These are phyloP conservation scores for Karalla daura DNA, from an alignment of 2,797 vertebrate species.

Conservation along the genomic window DNA sequence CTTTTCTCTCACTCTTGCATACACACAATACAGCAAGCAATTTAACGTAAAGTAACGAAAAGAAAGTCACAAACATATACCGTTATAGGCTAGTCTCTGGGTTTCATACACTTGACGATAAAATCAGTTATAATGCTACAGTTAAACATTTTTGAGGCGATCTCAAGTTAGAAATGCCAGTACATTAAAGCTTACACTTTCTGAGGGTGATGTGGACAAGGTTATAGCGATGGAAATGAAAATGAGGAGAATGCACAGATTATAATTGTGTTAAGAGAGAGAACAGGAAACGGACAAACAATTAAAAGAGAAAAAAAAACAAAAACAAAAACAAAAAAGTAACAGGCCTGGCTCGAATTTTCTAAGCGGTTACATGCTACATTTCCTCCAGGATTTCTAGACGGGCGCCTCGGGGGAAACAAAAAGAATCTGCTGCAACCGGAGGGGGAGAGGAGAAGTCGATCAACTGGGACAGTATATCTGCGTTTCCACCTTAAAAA, in stretches of 20 bases:
- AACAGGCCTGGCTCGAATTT: slow-evolving; percentile 75
- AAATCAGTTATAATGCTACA: slow-evolving; percentile 88
- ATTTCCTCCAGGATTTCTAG: slow-evolving; percentile 80
- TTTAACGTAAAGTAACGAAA: no score
- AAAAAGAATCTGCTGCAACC: slow-evolving; percentile 49
- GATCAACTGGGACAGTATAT: slow-evolving; percentile 60
- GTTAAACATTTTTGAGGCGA: slow-evolving; percentile 90
- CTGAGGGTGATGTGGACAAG: slow-evolving; percentile 77
- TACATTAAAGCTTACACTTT: slow-evolving; percentile 94
- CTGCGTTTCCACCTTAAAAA: slow-evolving; percentile 60
- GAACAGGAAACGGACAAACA: slow-evolving; percentile 57
- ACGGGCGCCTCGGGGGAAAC: slow-evolving; percentile 73
- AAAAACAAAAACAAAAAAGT: no score
- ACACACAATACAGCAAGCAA: slow-evolving; percentile 84
- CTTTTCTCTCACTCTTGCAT: slow-evolving; percentile 76
- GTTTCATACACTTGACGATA: slow-evolving; percentile 86
- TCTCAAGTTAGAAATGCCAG: slow-evolving; percentile 89
- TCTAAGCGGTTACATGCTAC: slow-evolving; percentile 84
- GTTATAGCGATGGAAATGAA: slow-evolving; percentile 80
- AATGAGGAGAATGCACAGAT: slow-evolving; percentile 67
- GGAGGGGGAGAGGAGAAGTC: slow-evolving; percentile 66
- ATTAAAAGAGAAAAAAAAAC: no score
- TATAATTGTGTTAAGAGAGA: slow-evolving; percentile 80
- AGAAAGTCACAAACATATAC: slow-evolving; percentile 86
- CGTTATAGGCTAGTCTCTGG: slow-evolving; percentile 84